Evolutionary conservation across 2,888 invertebrate species (phyloP).

Genomic region (Lathronympha strigana): DNA sequence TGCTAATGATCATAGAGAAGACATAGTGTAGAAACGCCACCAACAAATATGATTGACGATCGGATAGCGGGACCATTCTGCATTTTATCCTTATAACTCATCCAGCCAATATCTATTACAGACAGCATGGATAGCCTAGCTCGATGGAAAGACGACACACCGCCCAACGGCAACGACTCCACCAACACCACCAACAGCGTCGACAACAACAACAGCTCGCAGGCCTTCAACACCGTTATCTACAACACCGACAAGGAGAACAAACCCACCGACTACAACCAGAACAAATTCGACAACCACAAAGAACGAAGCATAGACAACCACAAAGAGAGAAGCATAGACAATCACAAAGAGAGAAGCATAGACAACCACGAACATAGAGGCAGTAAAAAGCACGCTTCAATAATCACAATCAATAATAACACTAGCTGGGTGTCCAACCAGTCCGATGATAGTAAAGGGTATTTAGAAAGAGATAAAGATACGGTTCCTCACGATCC

Average conservation of each 20-base stretch:
- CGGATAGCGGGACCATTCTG: no score
- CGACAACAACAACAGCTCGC: slow-evolving; percentile 66
- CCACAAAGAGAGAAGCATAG: no score
- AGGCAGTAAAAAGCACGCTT: slow-evolving; percentile 74
- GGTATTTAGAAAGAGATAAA: slow-evolving; percentile 77
- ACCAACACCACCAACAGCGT: slow-evolving; percentile 72
- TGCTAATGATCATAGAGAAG: no score
- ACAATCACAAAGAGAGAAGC: no score
- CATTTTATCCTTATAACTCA: neutral
- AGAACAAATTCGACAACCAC: slow-evolving; percentile 59
- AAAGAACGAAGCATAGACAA: no score
- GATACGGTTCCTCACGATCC: slow-evolving; percentile 76
- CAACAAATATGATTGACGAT: no score
- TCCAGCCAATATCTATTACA: slow-evolving; percentile 50
- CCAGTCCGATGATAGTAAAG: slow-evolving; percentile 80
- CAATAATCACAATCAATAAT: slow-evolving; percentile 79
- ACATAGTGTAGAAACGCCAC: no score
- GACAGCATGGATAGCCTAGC: slow-evolving; percentile 82
- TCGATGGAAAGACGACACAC: slow-evolving; percentile 82
- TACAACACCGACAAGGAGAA: slow-evolving; percentile 77
- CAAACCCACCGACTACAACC: slow-evolving; percentile 61
- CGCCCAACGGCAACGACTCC: slow-evolving; percentile 79
- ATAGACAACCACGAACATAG: slow-evolving; percentile 65
- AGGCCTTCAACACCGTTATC: slow-evolving; percentile 78
- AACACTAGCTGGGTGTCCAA: slow-evolving; percentile 80